Conservation (phyloP, 2,113 vertebrate genomes). For the Myiopsitta monachus region DNA sequence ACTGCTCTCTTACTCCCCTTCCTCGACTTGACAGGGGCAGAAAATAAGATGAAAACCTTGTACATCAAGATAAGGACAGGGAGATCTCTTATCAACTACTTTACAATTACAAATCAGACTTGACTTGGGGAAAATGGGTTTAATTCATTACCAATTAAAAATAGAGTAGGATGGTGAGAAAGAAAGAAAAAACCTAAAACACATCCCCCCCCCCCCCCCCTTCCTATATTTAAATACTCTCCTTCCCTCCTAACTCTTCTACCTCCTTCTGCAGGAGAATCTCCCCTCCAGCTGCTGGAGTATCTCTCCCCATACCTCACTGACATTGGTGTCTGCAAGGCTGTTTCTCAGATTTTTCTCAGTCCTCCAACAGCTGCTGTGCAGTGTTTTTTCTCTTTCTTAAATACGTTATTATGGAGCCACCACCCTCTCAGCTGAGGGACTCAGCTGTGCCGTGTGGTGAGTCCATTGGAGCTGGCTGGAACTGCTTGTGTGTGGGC, state of each 20-base stretch:
- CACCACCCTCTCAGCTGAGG: not conserved
- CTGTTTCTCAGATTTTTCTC: not conserved
- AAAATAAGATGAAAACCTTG: not conserved
- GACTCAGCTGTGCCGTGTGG: not conserved
- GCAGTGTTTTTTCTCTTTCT: fast-evolving
- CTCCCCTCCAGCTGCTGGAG: not conserved
- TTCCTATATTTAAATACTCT: not conserved
- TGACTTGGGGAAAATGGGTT: not conserved
- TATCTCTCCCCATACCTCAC: not conserved
- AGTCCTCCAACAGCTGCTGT: not conserved
- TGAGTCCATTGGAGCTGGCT: fast-evolving
- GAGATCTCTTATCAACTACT: not conserved
- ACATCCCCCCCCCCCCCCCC: fast-evolving
- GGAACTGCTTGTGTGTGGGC: not conserved
- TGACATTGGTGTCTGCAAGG: not conserved
- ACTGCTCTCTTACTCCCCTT: not conserved
- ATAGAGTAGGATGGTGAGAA: not conserved
- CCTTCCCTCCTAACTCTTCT: not conserved
- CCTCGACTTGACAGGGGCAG: not conserved
- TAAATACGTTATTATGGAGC: not conserved
- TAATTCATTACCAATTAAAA: not conserved
- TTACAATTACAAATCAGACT: not conserved
- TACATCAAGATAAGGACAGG: not conserved
- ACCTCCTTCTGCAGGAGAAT: not conserved
- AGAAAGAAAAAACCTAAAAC: not conserved